phyloP scores from a whole-genome alignment of 2,797 vertebrate species.

The Muscicapa striata region DNA sequence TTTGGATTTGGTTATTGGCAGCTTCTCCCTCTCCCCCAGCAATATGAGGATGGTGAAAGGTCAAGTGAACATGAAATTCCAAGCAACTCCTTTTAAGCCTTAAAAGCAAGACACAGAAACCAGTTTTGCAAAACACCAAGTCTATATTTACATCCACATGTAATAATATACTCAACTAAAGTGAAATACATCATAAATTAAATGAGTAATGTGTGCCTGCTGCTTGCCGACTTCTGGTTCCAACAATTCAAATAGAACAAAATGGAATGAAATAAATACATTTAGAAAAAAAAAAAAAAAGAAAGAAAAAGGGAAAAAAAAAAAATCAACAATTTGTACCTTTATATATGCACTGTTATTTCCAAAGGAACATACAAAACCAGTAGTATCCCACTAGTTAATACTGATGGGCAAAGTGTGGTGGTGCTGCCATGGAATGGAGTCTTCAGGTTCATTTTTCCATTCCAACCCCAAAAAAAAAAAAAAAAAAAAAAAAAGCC shows the following conservation, averaged over 20 bases:
- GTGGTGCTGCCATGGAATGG: slow-evolving; percentile 33
- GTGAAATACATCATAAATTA: slow-evolving; percentile 85
- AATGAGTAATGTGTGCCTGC: slow-evolving; percentile 78
- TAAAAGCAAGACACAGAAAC: slow-evolving; percentile 68
- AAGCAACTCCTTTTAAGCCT: not conserved
- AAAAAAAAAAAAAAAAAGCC: slow-evolving; percentile 43
- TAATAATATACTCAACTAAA: slow-evolving; percentile 82
- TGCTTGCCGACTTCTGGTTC: slow-evolving; percentile 75
- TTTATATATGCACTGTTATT: slow-evolving; percentile 77
- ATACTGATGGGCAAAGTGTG: slow-evolving; percentile 78
- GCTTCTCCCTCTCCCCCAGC: not conserved
- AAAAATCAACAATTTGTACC: slow-evolving; percentile 78
- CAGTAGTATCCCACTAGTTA: slow-evolving; percentile 80
- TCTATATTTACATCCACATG: slow-evolving; percentile 84
- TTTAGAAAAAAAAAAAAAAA: slow-evolving; percentile 30
- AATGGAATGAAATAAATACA: slow-evolving; percentile 85
- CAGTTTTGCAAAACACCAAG: slow-evolving; percentile 80
- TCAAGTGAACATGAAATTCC: not conserved
- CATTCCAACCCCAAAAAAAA: slow-evolving; percentile 3
- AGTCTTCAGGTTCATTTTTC: slow-evolving; percentile 24
- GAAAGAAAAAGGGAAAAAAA: not conserved
- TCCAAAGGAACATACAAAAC: slow-evolving; percentile 73
- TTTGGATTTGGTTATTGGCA: not conserved
- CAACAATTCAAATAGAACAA: slow-evolving; percentile 80
- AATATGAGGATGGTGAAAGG: not conserved